phyloP scores from a whole-genome alignment of 2,113 vertebrate genomes.

The Vombatus ursinus region DNA sequence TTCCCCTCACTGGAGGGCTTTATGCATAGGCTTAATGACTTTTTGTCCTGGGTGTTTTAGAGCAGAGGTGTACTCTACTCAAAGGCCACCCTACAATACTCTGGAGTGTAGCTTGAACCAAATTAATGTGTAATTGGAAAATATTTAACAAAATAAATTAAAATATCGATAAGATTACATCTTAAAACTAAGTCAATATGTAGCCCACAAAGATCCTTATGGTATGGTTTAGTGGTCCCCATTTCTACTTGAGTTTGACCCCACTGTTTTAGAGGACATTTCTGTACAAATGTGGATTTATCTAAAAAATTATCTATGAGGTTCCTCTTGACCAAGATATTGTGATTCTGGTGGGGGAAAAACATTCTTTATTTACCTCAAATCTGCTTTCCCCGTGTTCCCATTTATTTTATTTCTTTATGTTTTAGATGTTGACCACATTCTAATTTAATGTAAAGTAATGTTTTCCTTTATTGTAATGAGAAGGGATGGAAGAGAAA shows the following conservation, averaged over 20 bases:
- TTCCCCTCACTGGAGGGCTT: not conserved
- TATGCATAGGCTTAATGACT: not conserved
- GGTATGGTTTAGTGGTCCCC: not conserved
- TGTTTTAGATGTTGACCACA: not conserved
- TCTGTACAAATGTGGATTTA: not conserved
- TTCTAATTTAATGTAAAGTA: not conserved
- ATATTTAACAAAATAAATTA: not conserved
- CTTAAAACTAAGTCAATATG: not conserved
- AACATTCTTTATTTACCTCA: not conserved
- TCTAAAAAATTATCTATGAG: not conserved
- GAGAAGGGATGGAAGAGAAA: not conserved
- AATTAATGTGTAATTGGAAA: not conserved
- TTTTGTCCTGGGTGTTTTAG: not conserved
- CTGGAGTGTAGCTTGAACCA: not conserved
- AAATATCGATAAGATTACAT: not conserved
- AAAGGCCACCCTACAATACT: not conserved
- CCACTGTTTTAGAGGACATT: not conserved
- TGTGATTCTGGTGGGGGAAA: not conserved
- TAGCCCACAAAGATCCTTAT: not conserved
- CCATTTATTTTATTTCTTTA: not conserved
- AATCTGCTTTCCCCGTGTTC: not conserved
- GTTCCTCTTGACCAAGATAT: not conserved
- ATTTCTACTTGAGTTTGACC: not conserved
- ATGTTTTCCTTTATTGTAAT: not conserved
- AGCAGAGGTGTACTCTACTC: not conserved